Base-by-base conservation (phyloP, 2,113 vertebrate species). In the Hiodon tergisus region DNA sequence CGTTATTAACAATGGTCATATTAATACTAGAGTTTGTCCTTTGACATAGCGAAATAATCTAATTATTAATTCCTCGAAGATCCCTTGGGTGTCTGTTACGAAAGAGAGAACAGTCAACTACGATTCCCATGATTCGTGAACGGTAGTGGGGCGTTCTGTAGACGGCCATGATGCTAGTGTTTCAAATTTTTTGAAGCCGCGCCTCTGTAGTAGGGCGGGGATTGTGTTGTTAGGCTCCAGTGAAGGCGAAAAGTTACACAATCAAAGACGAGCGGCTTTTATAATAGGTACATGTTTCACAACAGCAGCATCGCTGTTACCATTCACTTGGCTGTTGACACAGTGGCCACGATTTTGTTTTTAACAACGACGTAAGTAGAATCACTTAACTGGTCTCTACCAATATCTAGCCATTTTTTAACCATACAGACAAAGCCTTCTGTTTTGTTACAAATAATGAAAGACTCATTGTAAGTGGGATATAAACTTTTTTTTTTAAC, bases 181-280 rank as follows among this genome's bases (percentile, higher is more conserved):
- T 61, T 53, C 60, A 51, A 53, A 75, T 74, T 71, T 70, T 62
- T 4, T 51, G 55, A 53, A 75, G 77, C 80, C 84, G 1, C 84
- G 78, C 87, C 82, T 74, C 80, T 76, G 10, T 88, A 87, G 88
- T 86, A 85, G 88, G 90, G 86, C 81, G 82, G 88, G 65, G 70
- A 65, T 65, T 54, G 3, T 60, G 62, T 17, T 74, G 81, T 83
- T 86, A 77, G 77, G 78, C 74, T 60, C 78, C 13, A 79, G 69
- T 77, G 79, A 81, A 84, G 60, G 83, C 65, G 80, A 78, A 85
- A 88, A 89, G 87, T 90, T 91, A 88, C 87, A 90, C 88, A 89
- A 90, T 83, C 83, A 3, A 52, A 31, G 31, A 31, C 31, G 0
- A 10, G 9, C 48, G 69, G 62, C 71, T 83, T 84, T 79, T 80